Conservation (phyloP, 2,113 vertebrate species). For the Forbesichthys agassizii region DNA sequence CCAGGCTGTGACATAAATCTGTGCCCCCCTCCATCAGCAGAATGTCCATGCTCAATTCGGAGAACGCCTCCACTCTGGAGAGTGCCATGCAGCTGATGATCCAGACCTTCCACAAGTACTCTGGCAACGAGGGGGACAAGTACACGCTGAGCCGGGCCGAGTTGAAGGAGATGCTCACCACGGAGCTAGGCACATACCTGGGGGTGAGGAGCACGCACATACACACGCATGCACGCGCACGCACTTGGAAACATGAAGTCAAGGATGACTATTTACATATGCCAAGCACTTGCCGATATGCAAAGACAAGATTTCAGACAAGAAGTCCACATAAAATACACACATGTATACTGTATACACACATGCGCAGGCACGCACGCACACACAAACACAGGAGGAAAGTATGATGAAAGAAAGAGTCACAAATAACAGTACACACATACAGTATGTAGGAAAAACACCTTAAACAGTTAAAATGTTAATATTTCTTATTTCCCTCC, state of each 20-base stretch:
- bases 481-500: too few relatives aligned
- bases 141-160: slow-evolving; percentile 82
- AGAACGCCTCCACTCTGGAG: slow-evolving; percentile 77
- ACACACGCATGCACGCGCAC: not conserved
- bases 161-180: slow-evolving; percentile 82
- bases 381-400: slow-evolving; percentile 1
- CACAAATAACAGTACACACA: not conserved
- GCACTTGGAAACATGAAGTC: not conserved
- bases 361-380: not conserved
- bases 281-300: too few relatives aligned
- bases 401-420: not conserved
- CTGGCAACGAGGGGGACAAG: slow-evolving; percentile 84
- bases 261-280: too few relatives aligned
- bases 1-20: not conserved
- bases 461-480: not conserved
- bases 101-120: slow-evolving; percentile 86
- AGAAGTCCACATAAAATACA: too few relatives aligned
- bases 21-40: slow-evolving; percentile 28
- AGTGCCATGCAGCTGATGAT: slow-evolving; percentile 85
- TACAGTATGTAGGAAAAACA: not conserved
- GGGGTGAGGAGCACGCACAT: slow-evolving; percentile 58
- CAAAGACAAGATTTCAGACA: too few relatives aligned
- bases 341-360: not conserved
- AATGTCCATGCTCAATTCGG: slow-evolving; percentile 71
- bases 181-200: slow-evolving; percentile 78